Evolutionary conservation across 2,113 vertebrate genomes (phyloP), one percentile per base, ranked within the genome.

Genomic region (Boleophthalmus pectinirostris): DNA sequence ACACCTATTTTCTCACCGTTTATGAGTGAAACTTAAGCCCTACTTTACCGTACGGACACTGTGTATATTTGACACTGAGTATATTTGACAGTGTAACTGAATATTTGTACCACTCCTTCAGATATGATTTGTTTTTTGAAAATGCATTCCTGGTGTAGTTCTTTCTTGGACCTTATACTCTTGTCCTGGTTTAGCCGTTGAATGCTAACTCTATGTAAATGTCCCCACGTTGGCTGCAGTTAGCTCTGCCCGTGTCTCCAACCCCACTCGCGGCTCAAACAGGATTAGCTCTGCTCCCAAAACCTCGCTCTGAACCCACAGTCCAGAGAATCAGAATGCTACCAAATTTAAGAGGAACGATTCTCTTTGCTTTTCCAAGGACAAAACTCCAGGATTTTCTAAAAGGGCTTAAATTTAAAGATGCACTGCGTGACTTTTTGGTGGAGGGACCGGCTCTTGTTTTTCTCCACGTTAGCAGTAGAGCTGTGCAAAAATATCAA

Each of bases 241-340:
- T 73, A 74, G 79, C 81, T 35, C n/a, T 73, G 58, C 3, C 61
- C 23, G 7, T 81, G 68, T 69, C 47, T 45, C 64, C 60, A 82
- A 85, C 81, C 81, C 83, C 71, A 49, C 68, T 76, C 60, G 47
- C 74, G 74, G 61, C 69, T 80, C 46, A 64, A 72, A 77, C 58
- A 77, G 69, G 74, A 80, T 80, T 82, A 69, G 76, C 14, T 5
- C 33, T 61, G 68, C 79, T 73, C 77, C 75, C 57, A 67, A 86
- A 80, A 84, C 73, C 80, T 77, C 47, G 33, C 13, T 61, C 75
- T 82, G 85, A 86, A 82, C 79, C 70, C 25, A 68, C 54, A 73
- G 56, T 70, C 68, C 53, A 60, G 33, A 23, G 60, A 66, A 63
- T 72, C 23, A 43, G 71, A 84, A 63, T 63, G 68, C 58, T 58